Conservation (phyloP, 2,888 invertebrate species). For the Eupithecia inturbata region DNA sequence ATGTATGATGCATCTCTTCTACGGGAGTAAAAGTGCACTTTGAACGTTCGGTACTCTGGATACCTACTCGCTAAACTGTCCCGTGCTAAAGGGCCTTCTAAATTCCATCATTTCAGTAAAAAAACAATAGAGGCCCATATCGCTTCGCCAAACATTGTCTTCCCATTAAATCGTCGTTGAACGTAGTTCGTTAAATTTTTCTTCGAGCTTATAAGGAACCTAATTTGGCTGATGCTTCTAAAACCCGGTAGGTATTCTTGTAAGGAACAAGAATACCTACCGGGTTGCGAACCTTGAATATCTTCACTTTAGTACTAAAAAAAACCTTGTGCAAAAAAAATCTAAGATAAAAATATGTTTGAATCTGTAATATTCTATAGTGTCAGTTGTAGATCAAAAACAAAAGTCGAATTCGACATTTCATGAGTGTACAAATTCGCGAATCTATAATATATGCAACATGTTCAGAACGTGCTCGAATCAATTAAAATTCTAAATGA, state of each 20-base stretch:
- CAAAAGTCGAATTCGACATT: background rate
- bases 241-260: constrained; percentile 11
- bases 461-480: constrained; percentile 26
- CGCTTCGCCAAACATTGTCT: constrained; percentile 26
- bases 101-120: background rate
- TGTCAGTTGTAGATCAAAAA: background rate
- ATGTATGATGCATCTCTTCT: background rate
- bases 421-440: background rate
- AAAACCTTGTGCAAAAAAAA: background rate
- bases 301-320: background rate
- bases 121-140: background rate
- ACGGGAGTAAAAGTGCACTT: background rate
- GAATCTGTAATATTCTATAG: background rate
- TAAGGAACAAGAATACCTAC: too few species aligned
- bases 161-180: constrained; percentile 11
- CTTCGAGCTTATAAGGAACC: constrained; percentile 15
- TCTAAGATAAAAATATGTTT: background rate
- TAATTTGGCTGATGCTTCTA: constrained; percentile 12
- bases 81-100: background rate
- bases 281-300: background rate
- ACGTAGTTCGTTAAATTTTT: constrained; percentile 7
- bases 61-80: background rate
- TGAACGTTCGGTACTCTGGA: background rate
- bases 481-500: constrained; percentile 30
- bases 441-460: background rate